Conservation (phyloP, 2,797 vertebrate genomes). For the Phoebastria nigripes region DNA sequence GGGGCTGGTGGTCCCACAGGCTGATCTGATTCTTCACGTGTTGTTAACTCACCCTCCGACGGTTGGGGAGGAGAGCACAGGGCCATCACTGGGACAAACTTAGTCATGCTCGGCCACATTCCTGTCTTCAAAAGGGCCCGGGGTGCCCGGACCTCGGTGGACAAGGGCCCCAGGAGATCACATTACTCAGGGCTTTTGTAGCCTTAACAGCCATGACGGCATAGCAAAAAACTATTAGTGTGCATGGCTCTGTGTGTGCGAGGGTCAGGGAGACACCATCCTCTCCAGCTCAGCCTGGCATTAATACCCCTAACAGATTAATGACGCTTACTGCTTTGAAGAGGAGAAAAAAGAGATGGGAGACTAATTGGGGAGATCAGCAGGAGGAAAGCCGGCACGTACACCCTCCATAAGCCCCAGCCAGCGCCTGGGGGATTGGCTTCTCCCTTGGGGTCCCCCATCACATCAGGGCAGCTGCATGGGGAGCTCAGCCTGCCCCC, state of each 20-base stretch:
- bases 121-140: background rate
- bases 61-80: background rate
- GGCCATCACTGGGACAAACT: background rate
- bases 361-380: constrained; percentile 53
- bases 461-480: background rate
- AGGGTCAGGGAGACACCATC: background rate
- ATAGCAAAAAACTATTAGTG: constrained; percentile 7
- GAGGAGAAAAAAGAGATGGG: constrained; percentile 36
- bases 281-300: background rate
- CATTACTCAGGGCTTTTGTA: constrained; percentile 52
- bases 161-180: constrained; percentile 22
- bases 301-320: constrained; percentile 54
- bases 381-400: background rate
- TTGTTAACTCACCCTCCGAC: background rate
- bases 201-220: constrained; percentile 32
- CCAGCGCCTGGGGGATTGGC: fast-evolving
- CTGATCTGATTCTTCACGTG: background rate
- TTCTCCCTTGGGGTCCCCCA: background rate
- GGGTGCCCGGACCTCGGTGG: background rate
- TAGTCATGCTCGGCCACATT: constrained; percentile 1
- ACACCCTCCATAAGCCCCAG: background rate
- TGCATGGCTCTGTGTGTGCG: background rate
- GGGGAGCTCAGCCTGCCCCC: background rate
- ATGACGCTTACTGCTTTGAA: constrained; percentile 34
- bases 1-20: background rate